These are phyloP conservation scores for Siniperca obscura DNA, from an alignment of 2,797 vertebrate genomes.

Conservation along the genomic window DNA sequence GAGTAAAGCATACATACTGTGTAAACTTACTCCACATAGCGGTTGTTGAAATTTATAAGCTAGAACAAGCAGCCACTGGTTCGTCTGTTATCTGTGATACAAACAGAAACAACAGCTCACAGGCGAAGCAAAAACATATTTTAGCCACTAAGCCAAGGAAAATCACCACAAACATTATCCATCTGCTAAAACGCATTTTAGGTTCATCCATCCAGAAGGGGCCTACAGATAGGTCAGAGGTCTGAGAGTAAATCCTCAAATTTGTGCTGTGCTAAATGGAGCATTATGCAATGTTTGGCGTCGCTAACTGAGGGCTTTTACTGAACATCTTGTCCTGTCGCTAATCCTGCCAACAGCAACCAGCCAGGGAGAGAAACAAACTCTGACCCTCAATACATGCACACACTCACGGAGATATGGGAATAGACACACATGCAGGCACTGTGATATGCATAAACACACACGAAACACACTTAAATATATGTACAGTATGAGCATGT, in stretches of 20 bases:
- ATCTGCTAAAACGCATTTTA: constrained; percentile 77
- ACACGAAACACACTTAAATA: constrained; percentile 16
- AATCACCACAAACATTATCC: constrained; percentile 76
- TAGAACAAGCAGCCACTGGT: constrained; percentile 28
- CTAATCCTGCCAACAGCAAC: constrained; percentile 83
- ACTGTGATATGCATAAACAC: not conserved
- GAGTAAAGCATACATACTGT: constrained; percentile 6
- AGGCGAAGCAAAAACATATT: constrained; percentile 64
- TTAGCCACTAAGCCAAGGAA: constrained; percentile 68
- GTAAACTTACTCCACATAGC: not conserved
- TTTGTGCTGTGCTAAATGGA: constrained; percentile 82
- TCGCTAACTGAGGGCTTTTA: constrained; percentile 75
- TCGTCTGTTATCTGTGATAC: constrained; percentile 47
- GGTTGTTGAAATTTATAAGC: constrained; percentile 28
- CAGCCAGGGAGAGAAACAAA: constrained; percentile 78
- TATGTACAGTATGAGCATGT: not conserved
- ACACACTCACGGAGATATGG: constrained; percentile 37
- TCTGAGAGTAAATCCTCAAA: constrained; percentile 80
- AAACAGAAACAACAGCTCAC: constrained; percentile 56
- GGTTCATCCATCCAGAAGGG: constrained; percentile 75
- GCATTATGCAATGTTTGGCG: constrained; percentile 83
- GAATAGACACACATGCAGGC: constrained; percentile 27
- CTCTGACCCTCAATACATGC: constrained; percentile 75
- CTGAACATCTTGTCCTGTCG: constrained; percentile 83
- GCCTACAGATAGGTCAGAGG: constrained; percentile 77